A percentile compares a stretch with the other conserved stretches of the same genome.
These are phyloP conservation scores for Varecia variegata DNA, from an alignment of 2,797 vertebrate genomes.

Conservation along the genomic window DNA sequence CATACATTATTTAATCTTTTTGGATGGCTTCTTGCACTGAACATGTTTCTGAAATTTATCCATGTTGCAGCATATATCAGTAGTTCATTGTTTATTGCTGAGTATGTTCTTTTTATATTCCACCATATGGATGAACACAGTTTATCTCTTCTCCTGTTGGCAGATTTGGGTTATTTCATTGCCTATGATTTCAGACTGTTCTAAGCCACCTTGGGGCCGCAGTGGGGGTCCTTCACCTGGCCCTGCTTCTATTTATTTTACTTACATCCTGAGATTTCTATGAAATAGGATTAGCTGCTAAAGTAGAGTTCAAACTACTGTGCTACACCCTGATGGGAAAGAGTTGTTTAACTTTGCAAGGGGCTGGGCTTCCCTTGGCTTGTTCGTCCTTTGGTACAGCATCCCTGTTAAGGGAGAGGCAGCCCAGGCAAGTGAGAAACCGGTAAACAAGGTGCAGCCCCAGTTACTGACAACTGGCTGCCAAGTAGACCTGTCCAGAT, in stretches of 20 bases:
- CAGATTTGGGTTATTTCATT: not conserved
- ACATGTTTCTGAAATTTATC: not conserved
- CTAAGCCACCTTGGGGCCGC: not conserved
- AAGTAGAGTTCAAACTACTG: not conserved
- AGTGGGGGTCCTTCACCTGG: not conserved
- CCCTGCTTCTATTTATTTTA: not conserved
- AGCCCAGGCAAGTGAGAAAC: constrained; percentile 19
- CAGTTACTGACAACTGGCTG: not conserved
- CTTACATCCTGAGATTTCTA: not conserved
- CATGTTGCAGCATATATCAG: not conserved
- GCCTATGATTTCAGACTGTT: not conserved
- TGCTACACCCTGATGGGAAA: not conserved
- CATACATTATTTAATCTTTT: not conserved
- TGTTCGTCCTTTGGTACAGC: not conserved
- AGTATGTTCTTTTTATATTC: not conserved
- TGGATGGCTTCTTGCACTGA: not conserved
- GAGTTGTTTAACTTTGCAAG: not conserved
- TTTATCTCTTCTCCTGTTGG: not conserved
- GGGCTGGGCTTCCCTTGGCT: not conserved
- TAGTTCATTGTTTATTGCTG: not conserved
- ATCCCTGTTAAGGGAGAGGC: not conserved
- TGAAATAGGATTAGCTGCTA: not conserved
- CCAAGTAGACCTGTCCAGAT: constrained; percentile 51
- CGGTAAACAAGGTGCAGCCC: not conserved
- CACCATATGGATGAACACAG: not conserved